Evolutionary conservation across 2,888 invertebrate species (phyloP).

Genomic region (Calliphora vomitoria): DNA sequence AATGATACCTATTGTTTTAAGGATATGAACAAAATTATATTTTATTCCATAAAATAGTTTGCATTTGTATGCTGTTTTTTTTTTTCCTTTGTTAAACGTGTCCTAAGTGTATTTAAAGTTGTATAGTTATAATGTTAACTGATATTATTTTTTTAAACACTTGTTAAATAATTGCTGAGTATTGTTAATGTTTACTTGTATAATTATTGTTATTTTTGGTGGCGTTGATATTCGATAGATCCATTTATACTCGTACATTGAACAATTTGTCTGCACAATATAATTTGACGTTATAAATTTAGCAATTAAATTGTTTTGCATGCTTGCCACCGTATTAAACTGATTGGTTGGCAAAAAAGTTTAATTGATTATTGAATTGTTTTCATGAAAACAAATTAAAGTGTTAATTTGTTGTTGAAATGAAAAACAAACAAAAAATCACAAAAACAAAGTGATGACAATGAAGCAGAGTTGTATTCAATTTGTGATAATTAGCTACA

Average conservation of each 20-base stretch:
- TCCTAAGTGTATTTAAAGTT: neutral
- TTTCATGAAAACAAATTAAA: slow-evolving; percentile 18
- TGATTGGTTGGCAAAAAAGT: neutral
- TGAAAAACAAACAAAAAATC: neutral
- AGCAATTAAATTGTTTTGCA: slow-evolving; percentile 50
- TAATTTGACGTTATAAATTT: slow-evolving; percentile 21
- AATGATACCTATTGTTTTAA: too few species aligned
- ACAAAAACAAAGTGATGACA: neutral
- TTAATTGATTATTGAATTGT: slow-evolving; percentile 31
- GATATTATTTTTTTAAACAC: slow-evolving; percentile 50
- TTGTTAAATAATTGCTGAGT: slow-evolving; percentile 51
- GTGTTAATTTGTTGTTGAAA: slow-evolving; percentile 50
- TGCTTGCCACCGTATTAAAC: slow-evolving; percentile 32
- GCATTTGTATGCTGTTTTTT: neutral
- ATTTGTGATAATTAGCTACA: neutral
- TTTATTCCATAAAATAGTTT: too few species aligned
- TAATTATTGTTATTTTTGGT: slow-evolving; percentile 54
- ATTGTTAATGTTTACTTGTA: slow-evolving; percentile 48
- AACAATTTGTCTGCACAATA: slow-evolving; percentile 21
- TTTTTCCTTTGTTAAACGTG: neutral
- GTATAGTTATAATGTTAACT: slow-evolving; percentile 8
- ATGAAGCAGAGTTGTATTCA: neutral
- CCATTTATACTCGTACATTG: neutral
- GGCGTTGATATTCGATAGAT: slow-evolving; percentile 37
- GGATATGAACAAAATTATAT: too few species aligned